Base-by-base conservation (phyloP, 2,888 invertebrate genomes). In the Crocallis elinguaria region DNA sequence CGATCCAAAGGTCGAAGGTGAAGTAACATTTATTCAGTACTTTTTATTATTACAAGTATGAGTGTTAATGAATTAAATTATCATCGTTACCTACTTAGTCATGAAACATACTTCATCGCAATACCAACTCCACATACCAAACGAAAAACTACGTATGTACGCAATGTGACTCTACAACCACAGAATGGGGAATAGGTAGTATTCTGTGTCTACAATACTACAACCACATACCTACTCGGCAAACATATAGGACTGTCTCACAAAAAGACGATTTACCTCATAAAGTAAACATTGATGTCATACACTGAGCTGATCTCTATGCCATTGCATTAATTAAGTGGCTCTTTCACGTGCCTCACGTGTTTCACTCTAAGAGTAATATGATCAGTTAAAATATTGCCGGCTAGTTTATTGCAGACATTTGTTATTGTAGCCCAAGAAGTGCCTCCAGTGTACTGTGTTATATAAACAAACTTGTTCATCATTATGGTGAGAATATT, bases 201-300 rank as follows among this genome's bases (percentile, higher is more conserved):
- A n/a, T n/a, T n/a, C n/a, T n/a, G n/a, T n/a, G n/a, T 19, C 3
- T 19, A 19, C 19, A 19, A 4, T 19, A n/a, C 19, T 19, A 4
- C 19, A 6, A 4, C 3, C 6, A 19, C 19, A 3, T 6, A 19
- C 19, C 6, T 3, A 4, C 19, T 19, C 3, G 3, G 6, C 1
- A 29, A 17, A 17, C 23, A 14, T 29, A 14, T 39, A 30, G 25
- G 2, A 43, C 30, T 54, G 51, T 37, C 51, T 50, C 33, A 57
- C 41, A 37, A 49, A 37, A 49, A 25, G 37, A 44, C 41, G 23
- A 35, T 46, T 45, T 27, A 60, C 51, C 59, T 60, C 52, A 60
- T 49, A 43, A 48, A 59, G 39, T 27, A 62, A 57, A 64, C 48
- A 66, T 60, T 66, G 62, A 66, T 56, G 57, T 66, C 64, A 66